Evolutionary conservation across 2,113 vertebrate genomes (phyloP).

Genomic region (Notarius quadriscutis): DNA sequence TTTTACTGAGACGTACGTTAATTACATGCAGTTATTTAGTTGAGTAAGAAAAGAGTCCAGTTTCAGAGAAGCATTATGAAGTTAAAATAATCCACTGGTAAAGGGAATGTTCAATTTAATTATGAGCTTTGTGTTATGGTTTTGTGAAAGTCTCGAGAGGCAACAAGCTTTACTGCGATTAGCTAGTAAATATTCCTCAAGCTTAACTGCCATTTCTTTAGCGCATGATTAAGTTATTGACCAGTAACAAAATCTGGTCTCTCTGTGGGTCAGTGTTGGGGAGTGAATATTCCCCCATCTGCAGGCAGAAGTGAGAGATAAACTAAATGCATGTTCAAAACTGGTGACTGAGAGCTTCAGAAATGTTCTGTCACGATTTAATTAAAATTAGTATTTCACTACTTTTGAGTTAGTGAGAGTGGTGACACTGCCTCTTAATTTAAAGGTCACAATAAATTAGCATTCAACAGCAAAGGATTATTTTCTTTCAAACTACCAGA

Average conservation of each 20-base stretch:
- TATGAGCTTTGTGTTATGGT: not conserved
- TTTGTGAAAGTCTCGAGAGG: not conserved
- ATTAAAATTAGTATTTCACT: not conserved
- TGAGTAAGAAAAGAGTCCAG: not conserved
- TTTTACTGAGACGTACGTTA: no score
- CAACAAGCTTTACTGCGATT: not conserved
- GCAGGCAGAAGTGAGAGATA: not conserved
- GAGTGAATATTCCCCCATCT: not conserved
- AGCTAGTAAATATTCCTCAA: not conserved
- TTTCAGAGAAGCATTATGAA: not conserved
- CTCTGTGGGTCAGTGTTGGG: not conserved
- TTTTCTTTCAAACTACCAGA: not conserved
- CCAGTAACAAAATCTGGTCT: not conserved
- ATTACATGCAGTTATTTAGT: no score
- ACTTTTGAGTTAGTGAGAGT: not conserved
- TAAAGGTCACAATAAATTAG: not conserved
- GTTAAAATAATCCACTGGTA: not conserved
- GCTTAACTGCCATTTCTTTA: not conserved
- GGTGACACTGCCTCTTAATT: not conserved
- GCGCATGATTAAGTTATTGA: not conserved
- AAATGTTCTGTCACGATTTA: not conserved
- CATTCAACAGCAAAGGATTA: not conserved
- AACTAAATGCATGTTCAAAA: not conserved
- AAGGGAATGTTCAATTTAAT: not conserved
- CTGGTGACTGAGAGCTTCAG: not conserved